Evolutionary conservation across 2,888 invertebrate species (phyloP).

Genomic region (Trichopria drosophilae): DNA sequence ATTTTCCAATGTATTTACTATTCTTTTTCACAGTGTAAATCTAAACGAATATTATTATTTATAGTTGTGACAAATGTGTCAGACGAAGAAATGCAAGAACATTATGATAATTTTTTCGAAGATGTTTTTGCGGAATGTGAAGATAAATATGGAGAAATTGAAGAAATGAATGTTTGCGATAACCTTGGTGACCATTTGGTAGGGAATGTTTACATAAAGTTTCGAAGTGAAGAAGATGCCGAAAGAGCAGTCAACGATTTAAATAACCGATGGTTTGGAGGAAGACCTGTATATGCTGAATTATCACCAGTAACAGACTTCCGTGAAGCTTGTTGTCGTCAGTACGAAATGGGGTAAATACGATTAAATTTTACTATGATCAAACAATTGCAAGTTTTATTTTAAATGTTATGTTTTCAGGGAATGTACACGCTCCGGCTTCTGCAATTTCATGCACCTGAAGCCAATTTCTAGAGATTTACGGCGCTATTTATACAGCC

Average conservation of each 20-base stretch:
- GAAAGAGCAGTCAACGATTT: conserved; percentile 95
- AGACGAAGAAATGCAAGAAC: conserved; percentile 97
- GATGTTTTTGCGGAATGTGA: conserved; percentile 98
- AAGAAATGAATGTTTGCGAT: conserved; percentile 99
- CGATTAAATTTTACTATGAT: background rate
- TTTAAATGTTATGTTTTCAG: conserved; percentile 50
- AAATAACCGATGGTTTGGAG: conserved; percentile 99
- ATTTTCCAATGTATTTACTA: background rate
- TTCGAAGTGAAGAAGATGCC: conserved; percentile 95
- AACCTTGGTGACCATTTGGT: conserved; percentile 97
- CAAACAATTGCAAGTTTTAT: background rate
- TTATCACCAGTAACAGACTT: conserved; percentile 98
- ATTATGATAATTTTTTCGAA: conserved; percentile 98
- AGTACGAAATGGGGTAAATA: conserved; percentile 92
- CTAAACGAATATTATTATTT: conserved; percentile 43
- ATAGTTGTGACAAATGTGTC: conserved; percentile 87
- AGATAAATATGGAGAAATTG: conserved; percentile 98
- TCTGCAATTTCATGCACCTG: conserved; percentile 99
- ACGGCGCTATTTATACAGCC: too few species aligned
- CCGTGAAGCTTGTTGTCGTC: conserved; percentile 97
- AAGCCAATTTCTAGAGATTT: conserved; percentile 94
- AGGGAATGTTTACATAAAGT: conserved; percentile 99
- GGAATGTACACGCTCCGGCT: conserved; percentile 96
- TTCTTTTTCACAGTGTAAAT: background rate
- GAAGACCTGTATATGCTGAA: conserved; percentile 95